These are phyloP conservation scores for Ochropacha duplaris DNA, from an alignment of 2,888 invertebrate genomes.

Conservation along the genomic window DNA sequence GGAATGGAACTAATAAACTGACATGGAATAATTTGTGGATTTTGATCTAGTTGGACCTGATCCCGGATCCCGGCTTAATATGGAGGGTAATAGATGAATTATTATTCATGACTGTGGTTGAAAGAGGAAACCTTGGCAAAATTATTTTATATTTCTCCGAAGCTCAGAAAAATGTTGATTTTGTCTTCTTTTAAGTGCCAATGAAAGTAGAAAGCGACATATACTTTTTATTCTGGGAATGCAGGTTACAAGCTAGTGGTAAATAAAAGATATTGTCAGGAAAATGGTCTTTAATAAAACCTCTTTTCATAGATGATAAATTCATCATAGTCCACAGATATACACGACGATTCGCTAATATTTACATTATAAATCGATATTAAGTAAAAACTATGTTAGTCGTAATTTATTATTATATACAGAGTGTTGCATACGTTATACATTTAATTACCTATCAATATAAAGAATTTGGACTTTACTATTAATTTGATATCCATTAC, in stretches of 20 bases:
- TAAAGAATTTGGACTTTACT: background rate
- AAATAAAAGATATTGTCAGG: constrained; percentile 41
- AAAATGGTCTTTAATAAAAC: constrained; percentile 76
- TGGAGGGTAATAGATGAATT: background rate
- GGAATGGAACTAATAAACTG: constrained; percentile 5
- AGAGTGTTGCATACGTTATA: background rate
- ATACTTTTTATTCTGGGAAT: too few relatives aligned
- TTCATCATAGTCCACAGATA: constrained; percentile 63
- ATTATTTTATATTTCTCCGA: background rate
- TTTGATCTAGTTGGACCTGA: background rate
- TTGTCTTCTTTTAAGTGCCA: too few relatives aligned
- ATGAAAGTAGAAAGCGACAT: too few relatives aligned
- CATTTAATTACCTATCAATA: background rate
- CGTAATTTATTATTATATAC: constrained; percentile 1
- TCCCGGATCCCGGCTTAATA: background rate
- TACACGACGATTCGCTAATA: constrained; percentile 57
- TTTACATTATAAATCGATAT: constrained; percentile 47
- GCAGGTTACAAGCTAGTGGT: too few relatives aligned
- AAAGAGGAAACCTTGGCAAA: background rate
- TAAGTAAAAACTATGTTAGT: constrained; percentile 2
- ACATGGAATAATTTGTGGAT: constrained; percentile 1
- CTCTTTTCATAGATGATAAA: constrained; percentile 48
- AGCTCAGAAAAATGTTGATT: constrained; percentile 6
- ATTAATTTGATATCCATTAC: background rate
- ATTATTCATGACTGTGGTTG: background rate